phyloP scores from a whole-genome alignment of 2,113 vertebrate species.

The Forbesichthys papilliferus region DNA sequence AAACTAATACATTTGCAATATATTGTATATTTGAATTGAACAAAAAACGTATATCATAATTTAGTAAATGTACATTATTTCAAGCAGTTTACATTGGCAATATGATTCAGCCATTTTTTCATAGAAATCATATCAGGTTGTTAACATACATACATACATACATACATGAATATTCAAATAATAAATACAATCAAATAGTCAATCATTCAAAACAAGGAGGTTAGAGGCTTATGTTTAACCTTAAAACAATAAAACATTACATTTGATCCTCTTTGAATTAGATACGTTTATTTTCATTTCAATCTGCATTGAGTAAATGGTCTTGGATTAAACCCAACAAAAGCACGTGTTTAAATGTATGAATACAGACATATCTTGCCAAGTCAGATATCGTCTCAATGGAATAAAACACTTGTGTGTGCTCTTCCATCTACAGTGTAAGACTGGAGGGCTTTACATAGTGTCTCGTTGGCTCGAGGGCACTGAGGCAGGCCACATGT shows the following conservation, averaged over 20 bases:
- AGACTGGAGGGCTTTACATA: too few species aligned
- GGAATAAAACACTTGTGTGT: too few species aligned
- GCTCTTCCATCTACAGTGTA: too few species aligned
- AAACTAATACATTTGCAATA: background rate
- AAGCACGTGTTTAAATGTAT: too few species aligned
- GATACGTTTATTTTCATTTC: background rate
- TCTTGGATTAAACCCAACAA: too few species aligned
- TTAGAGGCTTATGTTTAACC: background rate
- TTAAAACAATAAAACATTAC: background rate
- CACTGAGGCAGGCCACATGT: too few species aligned
- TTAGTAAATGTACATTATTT: constrained; percentile 4
- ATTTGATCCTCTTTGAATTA: background rate
- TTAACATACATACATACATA: background rate
- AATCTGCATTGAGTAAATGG: too few species aligned
- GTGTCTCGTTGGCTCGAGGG: too few species aligned
- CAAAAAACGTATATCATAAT: constrained; percentile 1
- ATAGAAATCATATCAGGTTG: background rate
- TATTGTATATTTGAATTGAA: constrained; percentile 14
- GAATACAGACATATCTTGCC: too few species aligned
- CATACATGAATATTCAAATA: background rate
- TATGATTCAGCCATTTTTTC: background rate
- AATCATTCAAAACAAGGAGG: background rate
- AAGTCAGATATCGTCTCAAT: too few species aligned
- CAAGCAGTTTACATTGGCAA: background rate
- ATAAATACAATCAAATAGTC: too few species aligned